A percentile compares a stretch with the other conserved stretches of the same genome.
Conservation (phyloP, 2,797 vertebrate genomes). For the Myripristis murdjan region DNA sequence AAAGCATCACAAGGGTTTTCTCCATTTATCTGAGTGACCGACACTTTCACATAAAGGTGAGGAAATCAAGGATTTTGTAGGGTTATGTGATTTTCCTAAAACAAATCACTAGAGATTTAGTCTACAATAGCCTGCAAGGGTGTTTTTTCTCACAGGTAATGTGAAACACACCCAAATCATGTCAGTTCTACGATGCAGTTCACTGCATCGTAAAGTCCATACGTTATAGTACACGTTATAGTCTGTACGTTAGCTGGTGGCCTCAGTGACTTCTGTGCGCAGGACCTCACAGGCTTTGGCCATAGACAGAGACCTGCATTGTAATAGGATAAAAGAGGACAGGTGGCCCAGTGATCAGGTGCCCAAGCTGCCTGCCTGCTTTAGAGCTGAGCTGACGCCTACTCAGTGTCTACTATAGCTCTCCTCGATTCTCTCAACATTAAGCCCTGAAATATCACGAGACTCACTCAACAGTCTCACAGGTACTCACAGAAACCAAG, state of each 20-base stretch:
- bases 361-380: conserved; percentile 71
- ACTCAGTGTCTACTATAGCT: conserved; percentile 13
- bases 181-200: no score
- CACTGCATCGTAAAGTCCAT: neutral
- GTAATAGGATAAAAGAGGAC: conserved; percentile 83
- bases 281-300: conserved; percentile 55
- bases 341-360: conserved; percentile 83
- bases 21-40: conserved; percentile 2
- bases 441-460: conserved; percentile 9
- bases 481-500: conserved; percentile 20
- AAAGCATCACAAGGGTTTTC: conserved; percentile 1
- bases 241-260: conserved; percentile 21
- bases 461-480: conserved; percentile 3
- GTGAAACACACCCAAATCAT: no score
- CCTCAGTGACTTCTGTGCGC: conserved; percentile 52
- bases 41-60: neutral
- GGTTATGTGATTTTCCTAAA: conserved; percentile 8
- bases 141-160: no score
- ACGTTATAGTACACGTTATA: no score
- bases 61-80: neutral
- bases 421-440: conserved; percentile 31
- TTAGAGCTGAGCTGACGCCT: conserved; percentile 67
- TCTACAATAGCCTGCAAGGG: no score
- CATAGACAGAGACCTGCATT: conserved; percentile 72
- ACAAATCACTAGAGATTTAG: neutral